Conservation (phyloP, 2,888 invertebrate species). For the Eudasyphora cyanicolor region DNA sequence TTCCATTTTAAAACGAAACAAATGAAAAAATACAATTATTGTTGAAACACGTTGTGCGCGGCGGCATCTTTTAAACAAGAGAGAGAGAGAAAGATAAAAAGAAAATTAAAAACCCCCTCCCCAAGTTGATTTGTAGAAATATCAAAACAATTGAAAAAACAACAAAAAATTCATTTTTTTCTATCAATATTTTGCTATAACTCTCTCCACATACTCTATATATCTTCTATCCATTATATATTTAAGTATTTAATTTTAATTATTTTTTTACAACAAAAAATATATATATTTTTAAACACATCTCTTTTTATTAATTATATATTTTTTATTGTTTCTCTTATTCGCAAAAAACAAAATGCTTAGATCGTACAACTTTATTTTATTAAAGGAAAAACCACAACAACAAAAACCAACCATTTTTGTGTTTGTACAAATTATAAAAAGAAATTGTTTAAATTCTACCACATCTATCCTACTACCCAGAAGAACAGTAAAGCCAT, state of each 20-base stretch:
- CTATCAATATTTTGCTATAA: constrained; percentile 53
- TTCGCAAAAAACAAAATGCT: constrained; percentile 24
- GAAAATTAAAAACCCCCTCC: no score
- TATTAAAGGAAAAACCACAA: constrained; percentile 9
- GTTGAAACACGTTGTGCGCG: constrained; percentile 32
- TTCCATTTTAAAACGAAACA: constrained; percentile 44
- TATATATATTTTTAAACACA: constrained; percentile 45
- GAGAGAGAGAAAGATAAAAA: constrained; percentile 20
- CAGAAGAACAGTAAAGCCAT: background rate
- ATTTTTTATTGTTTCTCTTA: constrained; percentile 37
- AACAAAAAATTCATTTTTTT: constrained; percentile 41
- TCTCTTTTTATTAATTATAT: constrained; percentile 34
- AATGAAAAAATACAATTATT: constrained; percentile 22
- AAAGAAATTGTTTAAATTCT: background rate
- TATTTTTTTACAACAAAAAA: constrained; percentile 41
- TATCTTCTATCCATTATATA: constrained; percentile 35
- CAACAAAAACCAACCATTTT: constrained; percentile 13
- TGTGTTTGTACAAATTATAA: constrained; percentile 31
- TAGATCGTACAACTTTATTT: constrained; percentile 21
- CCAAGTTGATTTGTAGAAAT: constrained; percentile 52
- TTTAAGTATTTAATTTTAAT: constrained; percentile 59
- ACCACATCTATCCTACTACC: no score
- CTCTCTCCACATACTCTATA: no score
- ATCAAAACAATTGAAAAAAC: constrained; percentile 38
- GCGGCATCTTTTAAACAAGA: constrained; percentile 13